Conservation (phyloP, 53 echinoderm and acorn worm genomes). For the Henricia sp. region DNA sequence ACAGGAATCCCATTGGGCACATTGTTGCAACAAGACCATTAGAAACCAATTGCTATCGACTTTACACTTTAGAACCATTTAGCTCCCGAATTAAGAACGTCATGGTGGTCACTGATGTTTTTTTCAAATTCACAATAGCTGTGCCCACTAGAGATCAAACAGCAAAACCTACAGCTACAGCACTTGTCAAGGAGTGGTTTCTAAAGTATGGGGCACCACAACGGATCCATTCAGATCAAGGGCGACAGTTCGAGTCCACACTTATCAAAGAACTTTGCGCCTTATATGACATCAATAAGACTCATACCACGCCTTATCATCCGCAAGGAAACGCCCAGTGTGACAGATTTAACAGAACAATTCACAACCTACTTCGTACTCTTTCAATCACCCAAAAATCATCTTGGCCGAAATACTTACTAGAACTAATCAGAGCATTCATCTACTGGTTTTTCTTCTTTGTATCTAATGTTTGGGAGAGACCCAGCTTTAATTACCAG, state of each 20-base stretch:
- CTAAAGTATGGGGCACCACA: slow-evolving; percentile 43
- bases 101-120: too few relatives aligned
- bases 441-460: slow-evolving; percentile 37
- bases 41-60: slow-evolving; percentile 51
- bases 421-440: slow-evolving; percentile 33
- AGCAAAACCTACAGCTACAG: slow-evolving; percentile 51
- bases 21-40: slow-evolving; percentile 9
- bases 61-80: slow-evolving; percentile 48
- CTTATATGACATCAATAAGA: slow-evolving; percentile 28
- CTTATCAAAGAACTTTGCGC: slow-evolving; percentile 25
- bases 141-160: slow-evolving; percentile 60
- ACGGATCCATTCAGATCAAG: slow-evolving; percentile 55
- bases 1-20: not conserved
- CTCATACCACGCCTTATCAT: slow-evolving; percentile 35
- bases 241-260: slow-evolving; percentile 42
- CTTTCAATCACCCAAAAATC: slow-evolving; percentile 21
- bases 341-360: too few relatives aligned
- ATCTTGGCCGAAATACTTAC: slow-evolving; percentile 20
- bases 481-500: slow-evolving; percentile 1
- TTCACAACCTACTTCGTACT: slow-evolving; percentile 40
- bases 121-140: slow-evolving; percentile 43
- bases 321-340: too few relatives aligned
- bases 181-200: slow-evolving; percentile 41
- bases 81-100: slow-evolving; percentile 41
- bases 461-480: slow-evolving; percentile 51